A percentile compares a stretch with the other conserved stretches of the same genome.
Evolutionary conservation across 2,797 vertebrate species (phyloP).

Genomic region (Anas georgica): DNA sequence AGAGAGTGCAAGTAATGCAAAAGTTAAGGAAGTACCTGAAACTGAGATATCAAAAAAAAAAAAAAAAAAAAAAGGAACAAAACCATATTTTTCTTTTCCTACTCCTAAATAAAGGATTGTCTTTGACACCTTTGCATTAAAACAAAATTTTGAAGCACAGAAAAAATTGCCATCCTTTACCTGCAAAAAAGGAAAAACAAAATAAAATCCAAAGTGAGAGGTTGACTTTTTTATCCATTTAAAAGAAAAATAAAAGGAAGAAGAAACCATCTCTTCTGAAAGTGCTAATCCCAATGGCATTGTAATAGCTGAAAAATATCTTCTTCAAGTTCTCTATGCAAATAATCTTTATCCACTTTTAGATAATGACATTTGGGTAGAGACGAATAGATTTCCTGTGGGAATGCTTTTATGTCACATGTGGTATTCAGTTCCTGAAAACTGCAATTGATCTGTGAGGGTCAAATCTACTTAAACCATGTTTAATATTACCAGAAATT

Average conservation of each 20-base stretch:
- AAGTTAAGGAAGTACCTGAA: background rate
- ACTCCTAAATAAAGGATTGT: background rate
- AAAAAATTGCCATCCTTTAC: background rate
- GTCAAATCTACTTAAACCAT: conserved; percentile 50
- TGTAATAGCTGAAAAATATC: conserved; percentile 52
- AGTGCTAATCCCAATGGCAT: conserved; percentile 42
- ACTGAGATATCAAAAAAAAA: background rate
- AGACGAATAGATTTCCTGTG: conserved; percentile 54
- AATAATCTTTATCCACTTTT: conserved; percentile 63
- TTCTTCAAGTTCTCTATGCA: conserved; percentile 49
- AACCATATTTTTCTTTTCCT: background rate
- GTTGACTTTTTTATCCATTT: background rate
- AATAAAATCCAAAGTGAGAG: background rate
- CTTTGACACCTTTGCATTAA: background rate
- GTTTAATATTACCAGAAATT: conserved; percentile 59
- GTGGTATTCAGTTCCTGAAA: conserved; percentile 54
- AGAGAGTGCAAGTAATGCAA: no score
- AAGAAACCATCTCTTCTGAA: background rate
- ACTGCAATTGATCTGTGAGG: conserved; percentile 31
- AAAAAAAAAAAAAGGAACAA: background rate
- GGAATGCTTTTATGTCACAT: conserved; percentile 36
- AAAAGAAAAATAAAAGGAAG: conserved; percentile 33
- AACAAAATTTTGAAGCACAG: background rate
- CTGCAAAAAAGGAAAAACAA: background rate
- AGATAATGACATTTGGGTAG: conserved; percentile 54